phyloP scores from a whole-genome alignment of 1,140 invertebrate genomes.

The Archegozetes longisetosus region DNA sequence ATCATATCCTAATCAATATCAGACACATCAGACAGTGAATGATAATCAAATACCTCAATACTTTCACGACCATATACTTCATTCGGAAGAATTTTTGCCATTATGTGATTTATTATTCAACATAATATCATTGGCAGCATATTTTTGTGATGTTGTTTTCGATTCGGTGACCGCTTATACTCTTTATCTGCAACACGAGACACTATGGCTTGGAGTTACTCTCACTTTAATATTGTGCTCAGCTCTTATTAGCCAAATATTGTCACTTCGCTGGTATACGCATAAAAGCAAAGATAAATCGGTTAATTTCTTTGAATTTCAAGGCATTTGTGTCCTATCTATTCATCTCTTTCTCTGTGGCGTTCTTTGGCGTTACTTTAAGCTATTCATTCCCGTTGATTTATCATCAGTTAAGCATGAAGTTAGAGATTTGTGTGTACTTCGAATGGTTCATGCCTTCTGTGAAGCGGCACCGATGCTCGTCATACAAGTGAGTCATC shows the following conservation, averaged over 20 bases:
- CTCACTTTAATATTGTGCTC: slow-evolving; percentile 48
- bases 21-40: background rate
- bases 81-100: slow-evolving; percentile 50
- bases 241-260: slow-evolving; percentile 51
- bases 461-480: slow-evolving; percentile 72
- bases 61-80: background rate
- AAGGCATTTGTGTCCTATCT: slow-evolving; percentile 20
- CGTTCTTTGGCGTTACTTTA: slow-evolving; percentile 73
- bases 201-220: slow-evolving; percentile 42
- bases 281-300: slow-evolving; percentile 18
- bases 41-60: background rate
- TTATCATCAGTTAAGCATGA: slow-evolving; percentile 62
- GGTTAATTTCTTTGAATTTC: background rate
- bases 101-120: slow-evolving; percentile 78
- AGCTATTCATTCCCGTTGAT: slow-evolving; percentile 70
- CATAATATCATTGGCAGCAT: slow-evolving; percentile 71
- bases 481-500: slow-evolving; percentile 42
- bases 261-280: slow-evolving; percentile 34
- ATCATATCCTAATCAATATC: background rate
- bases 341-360: slow-evolving; percentile 61
- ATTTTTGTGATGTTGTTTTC: slow-evolving; percentile 79
- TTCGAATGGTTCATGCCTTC: slow-evolving; percentile 69
- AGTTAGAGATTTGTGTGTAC: slow-evolving; percentile 54
- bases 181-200: slow-evolving; percentile 42
- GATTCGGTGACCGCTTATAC: slow-evolving; percentile 68